phyloP scores from a whole-genome alignment of 1,140 invertebrate genomes.

The Adelges cooleyi region DNA sequence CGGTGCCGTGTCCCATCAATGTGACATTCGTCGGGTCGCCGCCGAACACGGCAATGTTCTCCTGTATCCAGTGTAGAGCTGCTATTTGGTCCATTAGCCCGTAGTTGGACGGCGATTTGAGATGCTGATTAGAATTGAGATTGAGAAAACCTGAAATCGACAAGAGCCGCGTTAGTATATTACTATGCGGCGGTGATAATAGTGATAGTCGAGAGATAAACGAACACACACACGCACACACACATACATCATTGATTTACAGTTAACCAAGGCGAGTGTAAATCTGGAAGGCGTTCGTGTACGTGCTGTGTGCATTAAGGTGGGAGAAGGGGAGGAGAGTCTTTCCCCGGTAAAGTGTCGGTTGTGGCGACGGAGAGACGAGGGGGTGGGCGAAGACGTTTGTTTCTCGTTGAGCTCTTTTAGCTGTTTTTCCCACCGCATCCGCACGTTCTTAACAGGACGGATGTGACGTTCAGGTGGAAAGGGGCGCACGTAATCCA shows the following conservation, averaged over 20 bases:
- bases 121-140: slow-evolving; percentile 69
- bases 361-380: background rate
- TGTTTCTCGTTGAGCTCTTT: too few relatives aligned
- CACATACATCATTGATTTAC: slow-evolving; percentile 14
- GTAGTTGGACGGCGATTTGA: slow-evolving; percentile 78
- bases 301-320: background rate
- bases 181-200: slow-evolving; percentile 7
- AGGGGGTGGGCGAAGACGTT: too few relatives aligned
- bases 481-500: too few relatives aligned
- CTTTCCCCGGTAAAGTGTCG: too few relatives aligned
- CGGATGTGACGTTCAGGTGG: too few relatives aligned
- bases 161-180: too few relatives aligned
- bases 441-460: too few relatives aligned
- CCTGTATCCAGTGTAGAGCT: slow-evolving; percentile 83
- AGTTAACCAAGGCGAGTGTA: background rate
- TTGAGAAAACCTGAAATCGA: slow-evolving; percentile 76
- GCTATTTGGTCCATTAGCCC: slow-evolving; percentile 92
- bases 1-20: slow-evolving; percentile 85
- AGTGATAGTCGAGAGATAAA: background rate
- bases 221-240: background rate
- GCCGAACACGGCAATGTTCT: slow-evolving; percentile 84
- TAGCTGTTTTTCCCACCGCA: too few relatives aligned
- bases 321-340: background rate
- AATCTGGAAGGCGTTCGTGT: background rate
- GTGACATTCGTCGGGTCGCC: slow-evolving; percentile 90